Conservation (phyloP, 2,888 invertebrate species). For the Drosophila gaucha region DNA sequence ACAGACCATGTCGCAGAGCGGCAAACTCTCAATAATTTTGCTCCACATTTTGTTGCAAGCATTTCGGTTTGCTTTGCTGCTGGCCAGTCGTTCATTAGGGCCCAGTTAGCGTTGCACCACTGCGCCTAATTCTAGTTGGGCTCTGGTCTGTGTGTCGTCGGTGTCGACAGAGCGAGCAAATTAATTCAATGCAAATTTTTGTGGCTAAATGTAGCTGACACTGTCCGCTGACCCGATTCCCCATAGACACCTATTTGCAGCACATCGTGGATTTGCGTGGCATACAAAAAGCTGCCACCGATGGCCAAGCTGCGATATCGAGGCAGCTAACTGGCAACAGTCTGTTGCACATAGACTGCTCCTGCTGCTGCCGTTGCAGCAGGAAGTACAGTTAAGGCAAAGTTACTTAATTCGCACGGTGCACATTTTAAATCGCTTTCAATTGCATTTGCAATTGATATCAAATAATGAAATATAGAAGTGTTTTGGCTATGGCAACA, state of each 20-base stretch:
- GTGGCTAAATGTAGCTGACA: constrained; percentile 63
- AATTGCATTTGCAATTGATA: constrained; percentile 7
- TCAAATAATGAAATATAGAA: constrained; percentile 37
- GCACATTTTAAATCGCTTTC: constrained; percentile 7
- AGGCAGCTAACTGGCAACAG: constrained; percentile 20
- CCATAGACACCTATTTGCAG: constrained; percentile 57
- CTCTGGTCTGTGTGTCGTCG: not conserved
- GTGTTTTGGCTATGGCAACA: constrained; percentile 21
- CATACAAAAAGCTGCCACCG: constrained; percentile 41
- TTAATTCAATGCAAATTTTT: constrained; percentile 69
- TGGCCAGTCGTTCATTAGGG: constrained; percentile 48
- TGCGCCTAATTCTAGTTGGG: constrained; percentile 9
- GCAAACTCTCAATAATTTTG: constrained; percentile 29
- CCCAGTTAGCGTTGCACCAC: constrained; percentile 9
- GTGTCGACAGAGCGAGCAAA: constrained; percentile 36
- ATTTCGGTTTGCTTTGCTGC: constrained; percentile 18
- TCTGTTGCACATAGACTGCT: no score
- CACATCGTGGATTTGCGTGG: constrained; percentile 33
- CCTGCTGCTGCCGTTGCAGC: not conserved
- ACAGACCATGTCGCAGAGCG: not conserved
- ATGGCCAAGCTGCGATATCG: constrained; percentile 36
- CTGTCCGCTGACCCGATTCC: constrained; percentile 79
- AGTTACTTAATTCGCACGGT: constrained; percentile 16
- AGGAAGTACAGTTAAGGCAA: constrained; percentile 16
- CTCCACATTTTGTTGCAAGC: constrained; percentile 50